Base-by-base conservation (phyloP, 2,113 vertebrate species). In the Paradoxurus hermaphroditus region DNA sequence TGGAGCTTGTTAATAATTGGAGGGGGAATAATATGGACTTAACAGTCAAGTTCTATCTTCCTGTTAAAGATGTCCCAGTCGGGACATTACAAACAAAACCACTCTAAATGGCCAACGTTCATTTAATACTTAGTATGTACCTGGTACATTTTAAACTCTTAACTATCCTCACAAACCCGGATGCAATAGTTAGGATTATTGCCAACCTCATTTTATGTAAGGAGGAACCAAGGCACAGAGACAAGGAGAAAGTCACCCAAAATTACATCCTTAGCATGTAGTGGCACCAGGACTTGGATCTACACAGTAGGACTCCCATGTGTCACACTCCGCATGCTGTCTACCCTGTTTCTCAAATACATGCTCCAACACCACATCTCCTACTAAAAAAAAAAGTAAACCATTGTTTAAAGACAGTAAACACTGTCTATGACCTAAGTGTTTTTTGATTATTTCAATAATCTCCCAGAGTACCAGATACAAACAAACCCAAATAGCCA, bases 381-480 rank as follows among this genome's bases (percentile, higher is more conserved):
- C 67, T 77, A 70, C 82, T 87, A 46, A 46, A 70, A 70, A 72
- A 41, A 88, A 95, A 92, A 95, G 78, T 94, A 95, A 97, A 97
- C 86, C 36, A 67, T 39, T 97, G 91, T 97, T 93, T 90, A 81
- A 97, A 97, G 85, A 96, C 63, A 78, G 94, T 93, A 96, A 98
- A 97, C 89, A 94, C 0, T 93, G 78, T 89, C 93, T 94, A 93
- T 96, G 97, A 97, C 91, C 70, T 97, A 98, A 97, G 97, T 97
- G 93, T 79, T 94, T 95, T 90, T 68, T 92, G 94, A 97, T 97
- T 78, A 91, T 94, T 97, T 93, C 79, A 93, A 95, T 97, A 91
- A 96, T 97, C 97, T 97, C 96, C 97, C 94, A 93, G 97, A 97
- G 72, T 68, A 97, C 90, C 83, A 97, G 91, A 97, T 49, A 93